Evolutionary conservation across 2,797 vertebrate genomes (phyloP).

Genomic region (Euthynnus affinis): DNA sequence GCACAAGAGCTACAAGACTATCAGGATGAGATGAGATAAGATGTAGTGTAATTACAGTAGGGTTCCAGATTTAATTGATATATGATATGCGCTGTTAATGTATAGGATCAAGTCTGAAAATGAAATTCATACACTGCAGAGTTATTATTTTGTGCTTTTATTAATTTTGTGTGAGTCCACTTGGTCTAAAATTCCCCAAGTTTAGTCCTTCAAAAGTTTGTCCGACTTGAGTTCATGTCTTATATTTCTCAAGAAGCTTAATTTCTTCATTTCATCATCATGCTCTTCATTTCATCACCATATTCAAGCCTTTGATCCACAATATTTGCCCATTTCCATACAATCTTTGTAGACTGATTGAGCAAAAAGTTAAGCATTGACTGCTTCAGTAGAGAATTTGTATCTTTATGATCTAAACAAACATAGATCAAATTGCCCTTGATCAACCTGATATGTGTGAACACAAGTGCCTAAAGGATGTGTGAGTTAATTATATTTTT

Average conservation of each 20-base stretch:
- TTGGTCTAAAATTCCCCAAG: constrained; percentile 35
- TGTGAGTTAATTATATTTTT: constrained; percentile 67
- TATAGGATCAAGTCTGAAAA: neutral
- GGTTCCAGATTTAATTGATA: constrained; percentile 56
- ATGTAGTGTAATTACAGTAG: constrained; percentile 50
- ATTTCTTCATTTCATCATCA: constrained; percentile 60
- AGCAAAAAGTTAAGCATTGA: constrained; percentile 38
- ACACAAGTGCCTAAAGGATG: constrained; percentile 44
- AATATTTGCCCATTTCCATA: constrained; percentile 58
- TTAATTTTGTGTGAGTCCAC: neutral
- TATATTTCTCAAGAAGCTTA: constrained; percentile 51
- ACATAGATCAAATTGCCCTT: constrained; percentile 42
- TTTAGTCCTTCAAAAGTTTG: constrained; percentile 38
- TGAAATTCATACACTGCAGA: neutral
- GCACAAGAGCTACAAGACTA: constrained; percentile 11
- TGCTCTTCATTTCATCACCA: constrained; percentile 68
- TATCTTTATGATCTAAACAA: constrained; percentile 60
- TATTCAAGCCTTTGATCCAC: constrained; percentile 62
- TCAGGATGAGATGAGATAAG: neutral
- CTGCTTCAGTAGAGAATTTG: constrained; percentile 1
- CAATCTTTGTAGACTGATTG: constrained; percentile 54
- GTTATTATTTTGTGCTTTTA: constrained; percentile 10
- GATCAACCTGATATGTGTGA: constrained; percentile 49
- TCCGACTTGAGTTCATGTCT: constrained; percentile 40
- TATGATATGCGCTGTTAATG: constrained; percentile 29